Evolutionary conservation across 2,888 invertebrate species (phyloP).

Genomic region (Synergus itoensis): DNA sequence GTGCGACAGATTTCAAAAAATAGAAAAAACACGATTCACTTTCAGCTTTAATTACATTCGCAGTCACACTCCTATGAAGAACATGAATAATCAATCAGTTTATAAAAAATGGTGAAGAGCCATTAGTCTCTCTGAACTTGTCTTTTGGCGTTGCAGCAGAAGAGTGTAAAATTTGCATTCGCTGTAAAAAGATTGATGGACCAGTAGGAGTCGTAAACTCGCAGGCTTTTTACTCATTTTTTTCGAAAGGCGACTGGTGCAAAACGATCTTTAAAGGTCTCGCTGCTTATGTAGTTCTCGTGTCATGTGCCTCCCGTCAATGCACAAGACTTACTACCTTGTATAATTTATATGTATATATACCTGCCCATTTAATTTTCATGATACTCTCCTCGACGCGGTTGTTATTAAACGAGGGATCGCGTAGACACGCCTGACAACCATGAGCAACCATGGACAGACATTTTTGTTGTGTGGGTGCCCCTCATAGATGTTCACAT

Average conservation of each 20-base stretch:
- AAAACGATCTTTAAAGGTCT: slow-evolving; percentile 39
- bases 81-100: slow-evolving; percentile 18
- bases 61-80: background rate
- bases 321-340: slow-evolving; percentile 9
- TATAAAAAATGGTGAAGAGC: background rate
- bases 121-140: slow-evolving; percentile 14
- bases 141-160: slow-evolving; percentile 1
- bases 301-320: slow-evolving; percentile 11
- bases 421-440: slow-evolving; percentile 30
- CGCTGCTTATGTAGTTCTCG: background rate
- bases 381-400: background rate
- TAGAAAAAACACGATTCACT: background rate
- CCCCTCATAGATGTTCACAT: slow-evolving; percentile 17
- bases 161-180: slow-evolving; percentile 13
- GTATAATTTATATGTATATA: background rate
- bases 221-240: background rate
- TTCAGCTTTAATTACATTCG: background rate
- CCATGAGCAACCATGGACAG: slow-evolving; percentile 1
- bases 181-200: background rate
- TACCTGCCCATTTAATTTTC: slow-evolving; percentile 22
- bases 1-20: too few relatives aligned
- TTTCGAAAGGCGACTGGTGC: slow-evolving; percentile 14
- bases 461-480: slow-evolving; percentile 12
- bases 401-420: slow-evolving; percentile 14
- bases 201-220: background rate